These are phyloP conservation scores for Stegana nigrithorax DNA, from an alignment of 2,888 invertebrate genomes.

Conservation along the genomic window DNA sequence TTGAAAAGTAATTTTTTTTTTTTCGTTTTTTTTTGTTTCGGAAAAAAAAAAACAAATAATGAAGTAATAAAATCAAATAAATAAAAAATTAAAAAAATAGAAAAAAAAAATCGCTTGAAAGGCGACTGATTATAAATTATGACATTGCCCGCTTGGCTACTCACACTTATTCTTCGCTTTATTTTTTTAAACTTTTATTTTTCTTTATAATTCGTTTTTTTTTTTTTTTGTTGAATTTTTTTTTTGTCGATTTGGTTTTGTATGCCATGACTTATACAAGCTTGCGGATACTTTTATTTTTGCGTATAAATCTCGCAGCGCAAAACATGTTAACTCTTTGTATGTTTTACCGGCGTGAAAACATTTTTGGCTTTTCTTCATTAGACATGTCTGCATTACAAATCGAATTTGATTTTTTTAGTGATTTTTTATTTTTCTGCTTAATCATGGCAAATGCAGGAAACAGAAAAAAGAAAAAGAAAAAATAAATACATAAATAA, in stretches of 20 bases:
- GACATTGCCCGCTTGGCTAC: conserved; percentile 36
- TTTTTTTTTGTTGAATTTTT: conserved; percentile 7
- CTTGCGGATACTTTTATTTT: too few relatives aligned
- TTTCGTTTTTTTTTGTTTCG: conserved; percentile 13
- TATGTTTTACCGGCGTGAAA: too few relatives aligned
- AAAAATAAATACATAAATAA: neutral
- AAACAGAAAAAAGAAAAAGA: too few relatives aligned
- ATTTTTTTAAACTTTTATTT: neutral
- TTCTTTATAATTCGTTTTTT: neutral
- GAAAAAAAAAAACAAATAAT: neutral
- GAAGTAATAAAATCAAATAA: neutral
- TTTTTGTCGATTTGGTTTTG: neutral
- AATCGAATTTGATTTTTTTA: too few relatives aligned
- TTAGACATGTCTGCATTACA: too few relatives aligned
- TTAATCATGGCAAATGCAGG: too few relatives aligned
- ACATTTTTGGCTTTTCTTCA: too few relatives aligned
- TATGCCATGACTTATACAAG: too few relatives aligned
- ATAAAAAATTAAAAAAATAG: neutral
- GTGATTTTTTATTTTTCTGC: too few relatives aligned
- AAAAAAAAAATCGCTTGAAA: conserved; percentile 39
- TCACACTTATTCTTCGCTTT: neutral
- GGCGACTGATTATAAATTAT: conserved; percentile 59
- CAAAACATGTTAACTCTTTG: too few relatives aligned
- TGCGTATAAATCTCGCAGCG: too few relatives aligned
- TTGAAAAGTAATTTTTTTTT: neutral